Percentiles rank a stretch among this genome's conserved stretches.
Conservation (phyloP, 2,113 vertebrate species). For the Astatotilapia flaviijosephi region DNA sequence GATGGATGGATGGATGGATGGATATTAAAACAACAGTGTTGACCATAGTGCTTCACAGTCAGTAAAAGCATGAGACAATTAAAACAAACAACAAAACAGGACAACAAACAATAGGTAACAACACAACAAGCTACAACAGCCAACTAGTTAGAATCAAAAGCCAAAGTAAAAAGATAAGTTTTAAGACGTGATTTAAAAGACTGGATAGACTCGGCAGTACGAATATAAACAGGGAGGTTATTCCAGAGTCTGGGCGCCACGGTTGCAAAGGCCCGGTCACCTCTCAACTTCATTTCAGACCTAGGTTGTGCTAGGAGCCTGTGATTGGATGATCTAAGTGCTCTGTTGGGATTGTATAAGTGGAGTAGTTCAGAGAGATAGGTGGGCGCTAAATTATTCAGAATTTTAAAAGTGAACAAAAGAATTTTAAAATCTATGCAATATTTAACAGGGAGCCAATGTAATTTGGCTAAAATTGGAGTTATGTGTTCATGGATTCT, state of each 20-base stretch:
- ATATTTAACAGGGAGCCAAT: too few relatives aligned
- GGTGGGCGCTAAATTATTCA: fast-evolving
- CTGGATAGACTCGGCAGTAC: neutral
- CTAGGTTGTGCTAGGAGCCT: neutral
- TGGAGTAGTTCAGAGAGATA: neutral
- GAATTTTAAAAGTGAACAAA: too few relatives aligned
- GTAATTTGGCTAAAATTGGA: too few relatives aligned
- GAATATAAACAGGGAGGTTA: neutral
- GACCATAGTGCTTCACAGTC: neutral
- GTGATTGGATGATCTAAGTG: neutral
- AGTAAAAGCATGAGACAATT: neutral
- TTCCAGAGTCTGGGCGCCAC: neutral
- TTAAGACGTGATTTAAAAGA: neutral
- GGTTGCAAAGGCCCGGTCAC: neutral
- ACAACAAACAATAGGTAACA: neutral
- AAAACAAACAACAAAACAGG: neutral
- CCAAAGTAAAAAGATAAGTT: neutral
- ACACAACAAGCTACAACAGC: neutral
- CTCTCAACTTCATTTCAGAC: neutral
- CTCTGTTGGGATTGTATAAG: neutral
- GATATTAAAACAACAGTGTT: neutral
- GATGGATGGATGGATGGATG: too few relatives aligned
- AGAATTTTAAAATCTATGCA: too few relatives aligned
- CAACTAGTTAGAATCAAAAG: neutral
- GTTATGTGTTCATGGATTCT: too few relatives aligned